These are phyloP conservation scores for Anthonomus grandis DNA, from an alignment of 1,140 invertebrate genomes.

Conservation along the genomic window DNA sequence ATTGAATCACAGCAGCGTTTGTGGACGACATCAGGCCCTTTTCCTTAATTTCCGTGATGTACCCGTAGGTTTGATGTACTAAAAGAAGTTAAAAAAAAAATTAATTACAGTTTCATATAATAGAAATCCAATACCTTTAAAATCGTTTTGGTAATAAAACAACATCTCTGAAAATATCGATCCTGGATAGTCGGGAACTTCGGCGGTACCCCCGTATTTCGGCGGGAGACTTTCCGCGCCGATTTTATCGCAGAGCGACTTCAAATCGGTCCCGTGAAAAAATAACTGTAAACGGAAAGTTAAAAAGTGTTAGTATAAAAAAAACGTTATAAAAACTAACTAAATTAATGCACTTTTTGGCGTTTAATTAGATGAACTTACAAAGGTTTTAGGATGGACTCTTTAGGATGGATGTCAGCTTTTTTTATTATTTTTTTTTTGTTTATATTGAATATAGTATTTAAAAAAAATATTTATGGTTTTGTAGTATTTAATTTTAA, in stretches of 20 bases:
- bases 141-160: slow-evolving; percentile 54
- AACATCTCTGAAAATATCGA: slow-evolving; percentile 54
- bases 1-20: too few species aligned
- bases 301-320: too few species aligned
- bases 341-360: too few species aligned
- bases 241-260: slow-evolving; percentile 61
- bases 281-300: slow-evolving; percentile 57
- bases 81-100: slow-evolving; percentile 15
- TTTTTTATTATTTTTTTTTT: too few species aligned
- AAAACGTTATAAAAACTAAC: too few species aligned
- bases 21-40: not conserved
- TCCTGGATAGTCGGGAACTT: slow-evolving; percentile 52
- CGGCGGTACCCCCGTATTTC: slow-evolving; percentile 65
- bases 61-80: slow-evolving; percentile 34
- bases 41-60: slow-evolving; percentile 26
- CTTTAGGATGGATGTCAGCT: too few species aligned
- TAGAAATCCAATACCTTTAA: slow-evolving; percentile 51
- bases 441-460: too few species aligned
- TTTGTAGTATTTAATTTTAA: too few species aligned
- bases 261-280: slow-evolving; percentile 72
- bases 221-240: slow-evolving; percentile 62
- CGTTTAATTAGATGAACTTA: too few species aligned
- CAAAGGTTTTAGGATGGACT: too few species aligned
- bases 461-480: too few species aligned
- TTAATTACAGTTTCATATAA: not conserved